Evolutionary conservation across 2,113 vertebrate genomes (phyloP).

Genomic region (Etheostoma cragini): DNA sequence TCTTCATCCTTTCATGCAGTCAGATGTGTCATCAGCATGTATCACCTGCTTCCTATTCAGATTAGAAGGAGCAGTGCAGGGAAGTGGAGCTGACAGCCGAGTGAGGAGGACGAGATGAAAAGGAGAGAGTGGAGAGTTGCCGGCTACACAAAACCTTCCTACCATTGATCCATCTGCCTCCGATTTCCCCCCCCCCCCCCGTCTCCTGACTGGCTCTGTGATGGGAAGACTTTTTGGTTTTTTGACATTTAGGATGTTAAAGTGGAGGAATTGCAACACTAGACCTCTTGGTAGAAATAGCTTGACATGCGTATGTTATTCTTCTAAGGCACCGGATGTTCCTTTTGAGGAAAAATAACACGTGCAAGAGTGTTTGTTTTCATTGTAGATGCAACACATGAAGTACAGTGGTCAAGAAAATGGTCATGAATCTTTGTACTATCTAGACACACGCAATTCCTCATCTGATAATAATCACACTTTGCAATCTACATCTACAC

Average conservation of each 20-base stretch:
- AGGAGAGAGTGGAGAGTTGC: conserved; percentile 30
- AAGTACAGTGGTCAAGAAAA: no score
- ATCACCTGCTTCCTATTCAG: conserved; percentile 33
- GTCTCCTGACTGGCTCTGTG: conserved; percentile 28
- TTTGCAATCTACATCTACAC: no score
- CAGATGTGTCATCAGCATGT: conserved; percentile 49
- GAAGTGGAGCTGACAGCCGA: conserved; percentile 46
- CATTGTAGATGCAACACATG: background rate
- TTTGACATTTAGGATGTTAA: conserved; percentile 34
- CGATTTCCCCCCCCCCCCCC: conserved; percentile 8
- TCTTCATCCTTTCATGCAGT: conserved; percentile 14
- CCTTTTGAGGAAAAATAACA: background rate
- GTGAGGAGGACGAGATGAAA: conserved; percentile 42
- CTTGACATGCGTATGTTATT: conserved; percentile 29
- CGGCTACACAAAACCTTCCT: conserved; percentile 23
- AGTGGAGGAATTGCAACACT: conserved; percentile 7
- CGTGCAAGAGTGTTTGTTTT: background rate
- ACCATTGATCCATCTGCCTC: conserved; percentile 2
- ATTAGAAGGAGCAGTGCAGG: conserved; percentile 27
- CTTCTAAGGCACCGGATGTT: conserved; percentile 1
- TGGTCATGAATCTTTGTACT: no score
- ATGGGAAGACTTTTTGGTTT: conserved; percentile 37
- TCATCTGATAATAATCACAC: no score
- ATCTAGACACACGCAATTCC: no score
- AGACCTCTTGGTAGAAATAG: conserved; percentile 13